Conservation (phyloP, 2,888 invertebrate genomes). For the Tinea pellionella region DNA sequence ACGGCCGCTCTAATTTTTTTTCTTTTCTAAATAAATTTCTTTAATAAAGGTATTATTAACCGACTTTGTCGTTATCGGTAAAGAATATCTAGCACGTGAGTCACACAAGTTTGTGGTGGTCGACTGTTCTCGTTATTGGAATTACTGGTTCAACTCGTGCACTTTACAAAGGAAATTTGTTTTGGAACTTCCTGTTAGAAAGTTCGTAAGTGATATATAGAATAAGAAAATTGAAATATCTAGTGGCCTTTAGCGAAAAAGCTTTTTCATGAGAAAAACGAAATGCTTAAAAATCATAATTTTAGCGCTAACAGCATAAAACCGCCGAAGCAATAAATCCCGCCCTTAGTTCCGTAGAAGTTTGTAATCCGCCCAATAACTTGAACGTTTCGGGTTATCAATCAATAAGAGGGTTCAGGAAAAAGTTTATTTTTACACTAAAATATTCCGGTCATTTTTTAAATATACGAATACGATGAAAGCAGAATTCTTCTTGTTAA, state of each 20-base stretch:
- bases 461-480: background rate
- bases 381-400: slow-evolving; percentile 12
- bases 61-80: background rate
- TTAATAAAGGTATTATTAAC: no score
- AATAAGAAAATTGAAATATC: background rate
- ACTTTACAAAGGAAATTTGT: background rate
- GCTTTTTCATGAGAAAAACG: background rate
- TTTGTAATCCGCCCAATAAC: slow-evolving; percentile 13
- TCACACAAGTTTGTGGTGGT: slow-evolving; percentile 3
- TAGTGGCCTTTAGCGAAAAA: background rate
- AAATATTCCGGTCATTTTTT: background rate
- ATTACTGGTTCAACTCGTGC: background rate
- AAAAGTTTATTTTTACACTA: slow-evolving; percentile 3
- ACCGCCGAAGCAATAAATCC: slow-evolving; percentile 2
- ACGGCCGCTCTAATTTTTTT: no score
- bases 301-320: background rate
- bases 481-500: no score
- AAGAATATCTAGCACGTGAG: background rate
- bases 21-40: no score
- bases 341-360: background rate
- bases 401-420: slow-evolving; percentile 10
- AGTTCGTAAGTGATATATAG: background rate
- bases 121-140: background rate
- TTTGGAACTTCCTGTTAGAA: background rate
- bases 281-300: background rate